Evolutionary conservation across 2,888 invertebrate genomes (phyloP), one percentile per base, ranked within the genome.

Genomic region (Microchrysa polita): DNA sequence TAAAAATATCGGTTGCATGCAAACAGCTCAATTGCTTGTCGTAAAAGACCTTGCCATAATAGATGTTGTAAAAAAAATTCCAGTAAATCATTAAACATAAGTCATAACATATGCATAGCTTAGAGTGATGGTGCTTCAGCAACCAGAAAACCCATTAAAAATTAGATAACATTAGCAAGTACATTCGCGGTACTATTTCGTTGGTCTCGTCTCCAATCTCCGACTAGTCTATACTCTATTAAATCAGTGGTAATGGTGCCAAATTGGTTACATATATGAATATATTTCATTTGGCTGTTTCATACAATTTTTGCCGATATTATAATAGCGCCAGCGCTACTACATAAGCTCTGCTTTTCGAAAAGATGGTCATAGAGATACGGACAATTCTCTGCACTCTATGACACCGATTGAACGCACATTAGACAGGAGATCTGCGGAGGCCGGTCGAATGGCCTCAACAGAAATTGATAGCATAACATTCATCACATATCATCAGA

Each of bases 301-400:
- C 27, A 7, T 34, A 34, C 27, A 34, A 5, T 34, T 34, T 34
- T 34, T 34, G 27, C 27, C 27, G 27, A 34, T n/a, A n/a, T 34
- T 34, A 7, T 34, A 34, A 34, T 34, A 34, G 2, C n/a, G n/a
- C 7, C 27, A 34, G 27, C 7, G 27, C 27, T 34, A 34, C 7
- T 34, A 34, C n/a, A n/a, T n/a, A n/a, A n/a, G n/a, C 27, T 34
- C 27, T 34, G 27, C 27, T n/a, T n/a, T n/a, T n/a, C n/a, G n/a
- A n/a, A 34, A 2, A 34, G 27, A 34, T 34, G 27, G n/a, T n/a
- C 27, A n/a, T n/a, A n/a, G n/a, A n/a, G 44, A 27, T 44, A 48
- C 65, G 48, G 42, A 48, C 65, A 65, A 48, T 65, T 65, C n/a
- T 44, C 40, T 40, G 61, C 61, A 61, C 61, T 61, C 65, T 65